Evolutionary conservation across 1,140 invertebrate genomes (phyloP).

Genomic region (Liolophura sinensis): DNA sequence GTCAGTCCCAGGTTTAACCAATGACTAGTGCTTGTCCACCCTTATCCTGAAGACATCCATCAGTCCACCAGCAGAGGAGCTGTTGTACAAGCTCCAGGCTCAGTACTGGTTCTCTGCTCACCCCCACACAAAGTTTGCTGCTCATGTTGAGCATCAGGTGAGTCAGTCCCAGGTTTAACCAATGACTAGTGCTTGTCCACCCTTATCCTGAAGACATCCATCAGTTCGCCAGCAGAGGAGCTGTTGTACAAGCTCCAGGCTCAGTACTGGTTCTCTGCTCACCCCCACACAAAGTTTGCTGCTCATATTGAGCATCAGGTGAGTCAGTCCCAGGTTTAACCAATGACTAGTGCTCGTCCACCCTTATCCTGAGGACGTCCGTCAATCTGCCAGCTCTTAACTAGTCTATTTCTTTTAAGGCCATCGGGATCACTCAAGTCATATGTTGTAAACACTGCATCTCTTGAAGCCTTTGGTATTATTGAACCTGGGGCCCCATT

Average conservation of each 20-base stretch:
- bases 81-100: slow-evolving; percentile 80
- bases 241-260: slow-evolving; percentile 80
- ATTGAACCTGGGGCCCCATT: too few species aligned
- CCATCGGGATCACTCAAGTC: too few species aligned
- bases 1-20: neutral
- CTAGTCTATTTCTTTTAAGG: too few species aligned
- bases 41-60: slow-evolving; percentile 64
- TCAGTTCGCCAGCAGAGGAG: slow-evolving; percentile 81
- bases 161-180: slow-evolving; percentile 2
- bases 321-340: slow-evolving; percentile 8
- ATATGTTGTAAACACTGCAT: too few species aligned
- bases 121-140: slow-evolving; percentile 94
- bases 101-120: slow-evolving; percentile 97
- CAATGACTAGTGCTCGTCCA: neutral
- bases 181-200: neutral
- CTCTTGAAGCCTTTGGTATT: too few species aligned
- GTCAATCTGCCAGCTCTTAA: slow-evolving; percentile 86
- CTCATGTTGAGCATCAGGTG: slow-evolving; percentile 74
- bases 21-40: neutral
- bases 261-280: slow-evolving; percentile 94
- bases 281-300: slow-evolving; percentile 95
- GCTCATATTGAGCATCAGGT: slow-evolving; percentile 77
- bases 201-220: slow-evolving; percentile 58
- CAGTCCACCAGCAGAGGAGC: slow-evolving; percentile 78
- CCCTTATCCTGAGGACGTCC: slow-evolving; percentile 31